Evolutionary conservation across 2,888 invertebrate genomes (phyloP), one percentile per base, ranked within the genome.

Genomic region (Epinotia brunnichana): DNA sequence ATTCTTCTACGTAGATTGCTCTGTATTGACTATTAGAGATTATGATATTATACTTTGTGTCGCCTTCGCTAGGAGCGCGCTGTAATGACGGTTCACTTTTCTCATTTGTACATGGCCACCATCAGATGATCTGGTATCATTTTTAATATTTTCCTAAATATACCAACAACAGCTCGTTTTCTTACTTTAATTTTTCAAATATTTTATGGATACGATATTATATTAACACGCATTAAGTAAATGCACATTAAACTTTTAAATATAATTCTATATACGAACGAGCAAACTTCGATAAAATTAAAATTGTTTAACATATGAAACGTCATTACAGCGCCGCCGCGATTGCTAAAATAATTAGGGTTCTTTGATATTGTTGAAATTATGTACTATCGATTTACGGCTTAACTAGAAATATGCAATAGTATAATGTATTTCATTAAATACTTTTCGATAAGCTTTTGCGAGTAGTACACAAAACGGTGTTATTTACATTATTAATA

Each of bases 51-150:
- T 90, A 90, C 83, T 89, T 85, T 89, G 85, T 89, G 84, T 87
- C 76, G 82, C 78, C 82, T 85, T 84, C 77, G 79, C 87, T 89
- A 88, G 80, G 77, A 74, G 78, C 79, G 70, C 85, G 79, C 76
- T 81, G 82, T 87, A 84, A 89, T 83, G 88, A 85, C 89, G 82
- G 69, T 85, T 88, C 92, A 92, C 91, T 88, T 87, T 78, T 82
- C 81, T 62, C 77, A 94, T 95, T 95, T 95, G 95, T 95, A 95
- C 95, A 94, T 95, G 94, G 93, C 87, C 91, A 94, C 93, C 95
- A 95, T 95, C 95, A 95, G 95, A 95, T 95, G 95, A 94, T 95
- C 95, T 95, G 95, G 88, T 89, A 91, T 77, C 80, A 81, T 82
- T 83, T 87, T 89, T 90, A 87, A 90, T 89, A 90, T 91, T 93